Base-by-base conservation (phyloP, 1,140 invertebrate species). In the Halesus radiatus region DNA sequence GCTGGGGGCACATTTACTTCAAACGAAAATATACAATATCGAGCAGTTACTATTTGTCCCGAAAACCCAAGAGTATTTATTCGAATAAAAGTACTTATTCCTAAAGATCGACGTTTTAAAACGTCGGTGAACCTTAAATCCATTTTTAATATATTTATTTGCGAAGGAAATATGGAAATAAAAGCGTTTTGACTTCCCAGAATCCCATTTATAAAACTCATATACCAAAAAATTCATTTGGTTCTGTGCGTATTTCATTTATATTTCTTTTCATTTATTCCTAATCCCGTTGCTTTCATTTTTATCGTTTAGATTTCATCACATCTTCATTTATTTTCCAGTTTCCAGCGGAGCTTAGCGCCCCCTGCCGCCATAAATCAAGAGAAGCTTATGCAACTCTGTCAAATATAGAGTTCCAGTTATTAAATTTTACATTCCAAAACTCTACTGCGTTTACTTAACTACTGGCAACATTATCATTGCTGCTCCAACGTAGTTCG, bases 341-440 rank as follows among this genome's bases (percentile, higher is more conserved):
- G 68, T 72, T 52, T 22, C 45, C 32, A 50, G 6, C 22, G 20
- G 15, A 5, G 37, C 68, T 52, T 16, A 15, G 13, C 20, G 16
- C 32, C 32, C 29, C 15, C 64, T 23, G 50, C 45, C 29, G 22
- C 37, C 50, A 52, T 72, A 72, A 72, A 72, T 72, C 68, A 72
- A 20, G 68, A 50, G 45, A 72, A 50, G 68, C 68, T 72, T 72
- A 72, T 72, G 68, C 68, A 72, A 72, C 68, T 72, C 68, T 52
- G 68, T 53, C 68, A 72, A 72, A 72, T 72, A 23, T 72, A 29
- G 16, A 53, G 68, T 72, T 72, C 50, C 68, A 72, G 45, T 72
- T 72, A 72, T 72, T 72, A 72, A 72, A 72, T 72, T 72, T 72
- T 72, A 53, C 68, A 29, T 72, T 52, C 68, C 22, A 20, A 13